Evolutionary conservation across 2,888 invertebrate species (phyloP).

Genomic region (Leucania comma): DNA sequence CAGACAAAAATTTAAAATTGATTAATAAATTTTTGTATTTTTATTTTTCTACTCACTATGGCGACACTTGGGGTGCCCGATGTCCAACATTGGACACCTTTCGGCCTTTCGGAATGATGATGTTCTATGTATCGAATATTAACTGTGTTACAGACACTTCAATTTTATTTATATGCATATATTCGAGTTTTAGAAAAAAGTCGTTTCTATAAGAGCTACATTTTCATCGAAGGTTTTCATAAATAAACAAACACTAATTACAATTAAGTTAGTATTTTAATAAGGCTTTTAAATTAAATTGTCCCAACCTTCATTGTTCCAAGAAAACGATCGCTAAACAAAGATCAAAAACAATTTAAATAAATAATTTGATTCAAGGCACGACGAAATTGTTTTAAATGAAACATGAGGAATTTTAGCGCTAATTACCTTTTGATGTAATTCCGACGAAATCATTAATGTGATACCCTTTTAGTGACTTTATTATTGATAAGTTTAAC

Average conservation of each 20-base stretch:
- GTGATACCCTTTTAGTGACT: constrained; percentile 1
- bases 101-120: too few species aligned
- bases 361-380: neutral
- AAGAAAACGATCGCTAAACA: neutral
- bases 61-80: too few species aligned
- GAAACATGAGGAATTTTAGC: constrained; percentile 15
- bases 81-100: too few species aligned
- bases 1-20: too few species aligned
- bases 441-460: constrained; percentile 21
- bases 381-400: constrained; percentile 2
- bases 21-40: too few species aligned
- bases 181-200: too few species aligned
- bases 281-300: neutral
- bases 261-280: neutral
- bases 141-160: too few species aligned
- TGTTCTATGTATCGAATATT: too few species aligned
- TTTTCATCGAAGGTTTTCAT: neutral
- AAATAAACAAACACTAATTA: neutral
- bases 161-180: too few species aligned
- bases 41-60: too few species aligned
- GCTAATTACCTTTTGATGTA: constrained; percentile 30
- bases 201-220: too few species aligned
- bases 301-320: neutral
- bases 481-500: constrained; percentile 21
- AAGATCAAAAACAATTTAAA: constrained; percentile 29